A percentile compares a stretch with the other conserved stretches of the same genome.
phyloP scores from a whole-genome alignment of 2,113 vertebrate species.

The Girardinichthys multiradiatus region DNA sequence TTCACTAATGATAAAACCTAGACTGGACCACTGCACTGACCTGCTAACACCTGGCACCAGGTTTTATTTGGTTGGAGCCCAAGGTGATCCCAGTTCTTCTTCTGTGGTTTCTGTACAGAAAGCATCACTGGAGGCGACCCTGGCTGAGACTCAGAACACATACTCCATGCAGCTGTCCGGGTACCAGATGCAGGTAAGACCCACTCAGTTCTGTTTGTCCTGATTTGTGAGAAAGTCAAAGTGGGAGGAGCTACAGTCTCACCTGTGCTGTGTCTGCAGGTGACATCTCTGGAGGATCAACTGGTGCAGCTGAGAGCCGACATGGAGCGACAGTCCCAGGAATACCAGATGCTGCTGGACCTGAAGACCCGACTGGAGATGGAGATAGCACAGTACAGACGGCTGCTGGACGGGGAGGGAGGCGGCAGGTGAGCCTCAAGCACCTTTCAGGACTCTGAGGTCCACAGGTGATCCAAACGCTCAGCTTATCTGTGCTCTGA shows the following conservation, averaged over 20 bases:
- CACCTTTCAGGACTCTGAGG: neutral
- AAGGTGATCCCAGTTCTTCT: neutral
- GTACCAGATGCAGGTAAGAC: conserved; percentile 82
- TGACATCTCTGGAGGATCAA: conserved; percentile 78
- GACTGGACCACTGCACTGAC: too few species aligned
- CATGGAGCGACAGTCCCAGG: conserved; percentile 81
- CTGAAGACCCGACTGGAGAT: conserved; percentile 86
- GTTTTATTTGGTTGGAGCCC: neutral
- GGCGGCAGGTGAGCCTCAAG: conserved; percentile 43
- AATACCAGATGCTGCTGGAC: conserved; percentile 83
- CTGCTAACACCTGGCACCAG: too few species aligned
- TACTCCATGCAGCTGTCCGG: conserved; percentile 76
- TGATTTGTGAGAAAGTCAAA: accelerated
- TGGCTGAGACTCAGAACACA: conserved; percentile 82
- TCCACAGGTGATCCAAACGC: neutral
- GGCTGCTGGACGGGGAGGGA: conserved; percentile 76
- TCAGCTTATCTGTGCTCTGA: conserved; percentile 20
- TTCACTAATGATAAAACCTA: too few species aligned
- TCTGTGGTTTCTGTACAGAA: conserved; percentile 76
- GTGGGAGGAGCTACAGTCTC: neutral
- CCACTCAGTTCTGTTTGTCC: too few species aligned
- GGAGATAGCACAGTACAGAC: conserved; percentile 87
- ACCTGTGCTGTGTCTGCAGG: conserved; percentile 42
- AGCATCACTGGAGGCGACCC: conserved; percentile 82
- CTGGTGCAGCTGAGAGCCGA: conserved; percentile 78